Evolutionary conservation across 2,113 vertebrate species (phyloP).

Genomic region (Misgurnus anguillicaudatus): DNA sequence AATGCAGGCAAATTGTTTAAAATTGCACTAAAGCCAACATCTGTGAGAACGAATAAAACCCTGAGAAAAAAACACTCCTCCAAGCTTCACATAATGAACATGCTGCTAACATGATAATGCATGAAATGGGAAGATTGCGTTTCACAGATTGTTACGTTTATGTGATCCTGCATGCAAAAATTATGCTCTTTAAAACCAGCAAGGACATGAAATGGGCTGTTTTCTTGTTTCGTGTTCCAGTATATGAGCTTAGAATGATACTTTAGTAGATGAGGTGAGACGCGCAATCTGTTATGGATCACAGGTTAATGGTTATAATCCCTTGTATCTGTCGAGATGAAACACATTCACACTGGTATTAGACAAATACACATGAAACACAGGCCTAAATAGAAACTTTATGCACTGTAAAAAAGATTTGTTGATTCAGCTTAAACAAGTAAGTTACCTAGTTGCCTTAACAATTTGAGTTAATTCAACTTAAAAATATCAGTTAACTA

Average conservation of each 20-base stretch:
- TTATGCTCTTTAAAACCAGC: background rate
- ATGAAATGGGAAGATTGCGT: background rate
- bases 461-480: too few species aligned
- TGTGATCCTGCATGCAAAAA: background rate
- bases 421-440: too few species aligned
- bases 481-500: too few species aligned
- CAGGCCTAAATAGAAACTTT: background rate
- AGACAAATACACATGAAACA: constrained; percentile 9
- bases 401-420: background rate
- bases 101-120: background rate
- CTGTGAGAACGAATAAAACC: background rate
- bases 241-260: background rate
- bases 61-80: background rate
- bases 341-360: background rate
- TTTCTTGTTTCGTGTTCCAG: background rate
- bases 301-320: constrained; percentile 8
- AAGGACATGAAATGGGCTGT: constrained; percentile 3
- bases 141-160: background rate
- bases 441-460: too few species aligned
- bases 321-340: background rate
- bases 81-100: background rate
- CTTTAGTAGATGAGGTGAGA: constrained; percentile 23
- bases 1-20: constrained; percentile 10
- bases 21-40: background rate
- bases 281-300: constrained; percentile 25